These are phyloP conservation scores for Apostichopus japonicus DNA, from an alignment of 35 echinoderm and acorn worm genomes.

Conservation along the genomic window DNA sequence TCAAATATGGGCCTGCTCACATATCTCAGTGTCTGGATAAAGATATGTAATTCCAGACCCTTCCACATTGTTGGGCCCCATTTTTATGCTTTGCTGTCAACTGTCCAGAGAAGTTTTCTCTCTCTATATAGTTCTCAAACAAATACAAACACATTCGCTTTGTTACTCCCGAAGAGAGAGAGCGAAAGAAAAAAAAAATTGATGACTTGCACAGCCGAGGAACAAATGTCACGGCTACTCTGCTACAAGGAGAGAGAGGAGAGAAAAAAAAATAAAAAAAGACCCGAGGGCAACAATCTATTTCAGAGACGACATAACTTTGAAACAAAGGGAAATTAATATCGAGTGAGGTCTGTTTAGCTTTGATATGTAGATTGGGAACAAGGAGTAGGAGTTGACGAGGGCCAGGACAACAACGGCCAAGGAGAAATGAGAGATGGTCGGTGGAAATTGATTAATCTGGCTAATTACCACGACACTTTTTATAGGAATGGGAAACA, in stretches of 20 bases:
- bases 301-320: not conserved
- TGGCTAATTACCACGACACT: too few relatives aligned
- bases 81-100: slow-evolving; percentile 24
- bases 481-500: too few relatives aligned
- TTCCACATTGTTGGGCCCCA: slow-evolving; percentile 22
- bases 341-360: not conserved
- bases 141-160: slow-evolving; percentile 47
- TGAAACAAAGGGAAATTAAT: slow-evolving; percentile 48
- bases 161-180: slow-evolving; percentile 36
- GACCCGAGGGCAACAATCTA: slow-evolving; percentile 16
- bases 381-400: too few relatives aligned
- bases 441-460: slow-evolving; percentile 29
- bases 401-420: not conserved
- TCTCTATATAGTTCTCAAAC: not conserved
- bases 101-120: slow-evolving; percentile 14
- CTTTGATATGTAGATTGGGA: not conserved
- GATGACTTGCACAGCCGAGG: slow-evolving; percentile 41
- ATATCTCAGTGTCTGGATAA: slow-evolving; percentile 12
- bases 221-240: slow-evolving; percentile 32
- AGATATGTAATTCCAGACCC: not conserved
- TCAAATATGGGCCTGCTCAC: slow-evolving; percentile 40
- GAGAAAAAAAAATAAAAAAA: not conserved
- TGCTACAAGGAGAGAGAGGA: not conserved
- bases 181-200: not conserved
- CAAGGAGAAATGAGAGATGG: not conserved